Evolutionary conservation across 2,113 vertebrate genomes (phyloP).

Genomic region (Pollimyrus isidori): DNA sequence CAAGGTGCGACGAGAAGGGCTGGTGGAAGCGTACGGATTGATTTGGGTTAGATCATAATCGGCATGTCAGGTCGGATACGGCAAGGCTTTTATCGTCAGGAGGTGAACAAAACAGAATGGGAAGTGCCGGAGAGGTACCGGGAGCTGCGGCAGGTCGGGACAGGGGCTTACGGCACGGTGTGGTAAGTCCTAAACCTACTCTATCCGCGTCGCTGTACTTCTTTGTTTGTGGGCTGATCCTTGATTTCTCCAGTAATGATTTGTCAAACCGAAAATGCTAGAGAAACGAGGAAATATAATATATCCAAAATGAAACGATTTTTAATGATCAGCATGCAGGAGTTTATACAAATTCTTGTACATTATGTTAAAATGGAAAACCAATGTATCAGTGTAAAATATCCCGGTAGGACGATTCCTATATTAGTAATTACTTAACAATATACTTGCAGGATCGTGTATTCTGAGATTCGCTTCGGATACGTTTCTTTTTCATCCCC

Average conservation of each 20-base stretch:
- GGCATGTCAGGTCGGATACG: conserved; percentile 54
- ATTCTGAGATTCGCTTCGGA: background rate
- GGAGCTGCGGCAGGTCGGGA: conserved; percentile 80
- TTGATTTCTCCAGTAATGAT: background rate
- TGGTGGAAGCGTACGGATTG: background rate
- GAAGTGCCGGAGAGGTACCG: conserved; percentile 81
- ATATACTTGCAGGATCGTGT: background rate
- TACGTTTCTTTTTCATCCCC: background rate
- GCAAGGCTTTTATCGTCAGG: conserved; percentile 73
- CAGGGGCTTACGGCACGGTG: conserved; percentile 87
- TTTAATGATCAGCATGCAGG: background rate
- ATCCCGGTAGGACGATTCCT: background rate
- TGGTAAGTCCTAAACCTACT: conserved; percentile 70
- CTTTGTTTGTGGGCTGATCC: background rate
- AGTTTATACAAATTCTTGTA: background rate
- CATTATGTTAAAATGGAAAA: background rate
- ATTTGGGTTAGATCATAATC: background rate
- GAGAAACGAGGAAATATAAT: background rate
- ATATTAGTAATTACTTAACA: background rate
- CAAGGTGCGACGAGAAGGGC: conserved; percentile 5
- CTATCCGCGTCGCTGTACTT: background rate
- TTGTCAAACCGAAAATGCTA: background rate
- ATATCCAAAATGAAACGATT: background rate
- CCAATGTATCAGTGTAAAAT: background rate
- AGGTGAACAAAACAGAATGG: conserved; percentile 85